phyloP scores from a whole-genome alignment of 1,140 invertebrate genomes.

The Papilio xuthus region DNA sequence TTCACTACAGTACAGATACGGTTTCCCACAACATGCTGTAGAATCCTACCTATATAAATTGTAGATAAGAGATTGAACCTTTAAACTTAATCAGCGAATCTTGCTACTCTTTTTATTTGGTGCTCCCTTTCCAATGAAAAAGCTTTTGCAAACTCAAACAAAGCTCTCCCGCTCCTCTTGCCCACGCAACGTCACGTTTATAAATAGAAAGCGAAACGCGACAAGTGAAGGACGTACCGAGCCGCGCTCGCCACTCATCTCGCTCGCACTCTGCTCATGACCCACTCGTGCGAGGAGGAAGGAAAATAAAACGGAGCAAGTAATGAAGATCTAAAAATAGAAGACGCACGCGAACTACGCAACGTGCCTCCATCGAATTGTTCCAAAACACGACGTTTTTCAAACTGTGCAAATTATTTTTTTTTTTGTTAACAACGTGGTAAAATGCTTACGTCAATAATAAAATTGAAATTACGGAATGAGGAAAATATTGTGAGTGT shows the following conservation, averaged over 20 bases:
- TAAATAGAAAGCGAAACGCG: constrained; percentile 65
- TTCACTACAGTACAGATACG: not conserved
- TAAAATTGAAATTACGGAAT: not conserved
- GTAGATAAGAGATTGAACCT: no score
- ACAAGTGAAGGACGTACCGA: constrained; percentile 73
- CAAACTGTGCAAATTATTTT: constrained; percentile 33
- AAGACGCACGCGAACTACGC: constrained; percentile 62
- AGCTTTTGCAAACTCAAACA: constrained; percentile 37
- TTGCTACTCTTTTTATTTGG: not conserved
- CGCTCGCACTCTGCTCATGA: constrained; percentile 41
- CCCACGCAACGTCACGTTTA: constrained; percentile 49
- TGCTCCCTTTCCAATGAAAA: not conserved
- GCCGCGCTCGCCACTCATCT: constrained; percentile 47
- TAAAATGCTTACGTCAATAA: not conserved
- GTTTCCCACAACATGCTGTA: no score
- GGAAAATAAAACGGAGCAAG: constrained; percentile 46
- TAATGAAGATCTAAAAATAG: constrained; percentile 62
- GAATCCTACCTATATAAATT: no score
- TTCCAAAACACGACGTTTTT: constrained; percentile 33
- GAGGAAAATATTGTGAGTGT: not conserved
- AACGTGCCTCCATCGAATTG: constrained; percentile 52
- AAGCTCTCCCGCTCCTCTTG: constrained; percentile 44
- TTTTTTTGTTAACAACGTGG: not conserved
- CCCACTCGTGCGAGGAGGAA: constrained; percentile 44
- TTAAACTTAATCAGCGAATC: not conserved